Evolutionary conservation across 2,797 vertebrate species (phyloP).

Genomic region (Astyanax mexicanus): DNA sequence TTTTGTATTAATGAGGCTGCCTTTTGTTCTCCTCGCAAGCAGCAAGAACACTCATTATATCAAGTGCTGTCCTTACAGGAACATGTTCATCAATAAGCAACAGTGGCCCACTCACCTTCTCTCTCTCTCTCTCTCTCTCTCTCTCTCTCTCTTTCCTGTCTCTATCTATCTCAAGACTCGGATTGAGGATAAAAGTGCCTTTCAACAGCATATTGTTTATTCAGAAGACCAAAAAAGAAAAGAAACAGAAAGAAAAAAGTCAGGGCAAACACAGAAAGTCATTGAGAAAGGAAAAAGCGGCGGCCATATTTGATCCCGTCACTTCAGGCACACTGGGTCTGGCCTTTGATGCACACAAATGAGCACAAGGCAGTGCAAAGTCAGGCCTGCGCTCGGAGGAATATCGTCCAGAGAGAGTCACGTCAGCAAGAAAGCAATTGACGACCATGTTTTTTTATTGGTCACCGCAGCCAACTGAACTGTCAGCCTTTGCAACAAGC

Average conservation of each 20-base stretch:
- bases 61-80: conserved; percentile 46
- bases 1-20: conserved; percentile 41
- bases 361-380: conserved; percentile 12
- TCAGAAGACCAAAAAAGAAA: conserved; percentile 35
- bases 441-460: conserved; percentile 16
- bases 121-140: neutral
- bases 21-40: conserved; percentile 51
- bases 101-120: conserved; percentile 30
- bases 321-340: neutral
- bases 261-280: conserved; percentile 29
- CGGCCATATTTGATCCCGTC: conserved; percentile 36
- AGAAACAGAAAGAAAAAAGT: no score
- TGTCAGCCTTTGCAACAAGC: neutral
- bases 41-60: conserved; percentile 58
- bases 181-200: conserved; percentile 49
- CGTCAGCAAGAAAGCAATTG: conserved; percentile 11
- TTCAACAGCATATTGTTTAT: conserved; percentile 55
- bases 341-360: conserved; percentile 46
- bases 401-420: conserved; percentile 1
- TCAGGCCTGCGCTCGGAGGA: conserved; percentile 20
- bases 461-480: neutral
- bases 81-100: conserved; percentile 46
- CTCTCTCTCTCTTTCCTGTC: neutral
- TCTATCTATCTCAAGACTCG: conserved; percentile 11
- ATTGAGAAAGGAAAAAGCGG: conserved; percentile 6